A percentile compares a stretch with the other conserved stretches of the same genome.
Evolutionary conservation across 2,113 vertebrate genomes (phyloP).

Genomic region (Psephotus haematonotus): DNA sequence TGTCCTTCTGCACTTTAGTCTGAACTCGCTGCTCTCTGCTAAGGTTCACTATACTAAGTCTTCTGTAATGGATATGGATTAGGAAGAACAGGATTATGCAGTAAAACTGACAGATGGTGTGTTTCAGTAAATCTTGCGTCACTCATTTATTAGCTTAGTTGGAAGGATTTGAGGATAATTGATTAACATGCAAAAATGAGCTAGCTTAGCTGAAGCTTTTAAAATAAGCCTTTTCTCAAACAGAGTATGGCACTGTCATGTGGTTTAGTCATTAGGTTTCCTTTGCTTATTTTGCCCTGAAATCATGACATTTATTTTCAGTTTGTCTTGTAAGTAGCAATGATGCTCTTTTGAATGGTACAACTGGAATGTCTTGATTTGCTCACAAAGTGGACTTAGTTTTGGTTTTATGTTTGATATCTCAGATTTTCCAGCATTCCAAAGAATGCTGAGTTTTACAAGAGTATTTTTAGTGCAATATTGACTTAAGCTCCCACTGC

Average conservation of each 20-base stretch:
- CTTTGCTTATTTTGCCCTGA: not conserved
- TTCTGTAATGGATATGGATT: not conserved
- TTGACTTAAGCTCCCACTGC: not conserved
- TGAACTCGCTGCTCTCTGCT: not conserved
- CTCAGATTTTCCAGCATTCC: not conserved
- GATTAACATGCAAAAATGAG: conserved; percentile 11
- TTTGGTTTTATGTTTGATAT: not conserved
- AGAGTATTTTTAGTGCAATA: not conserved
- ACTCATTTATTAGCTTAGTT: conserved; percentile 20
- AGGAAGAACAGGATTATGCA: not conserved
- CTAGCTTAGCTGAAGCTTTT: conserved; percentile 10
- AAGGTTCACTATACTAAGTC: not conserved
- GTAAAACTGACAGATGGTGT: conserved; percentile 24
- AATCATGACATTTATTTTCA: not conserved
- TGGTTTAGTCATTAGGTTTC: not conserved
- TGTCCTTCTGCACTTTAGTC: not conserved
- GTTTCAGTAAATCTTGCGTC: not conserved
- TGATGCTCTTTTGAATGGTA: not conserved
- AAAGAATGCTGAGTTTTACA: not conserved
- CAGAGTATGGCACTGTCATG: not conserved
- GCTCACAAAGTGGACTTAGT: not conserved
- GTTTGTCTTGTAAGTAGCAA: not conserved
- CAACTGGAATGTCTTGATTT: not conserved
- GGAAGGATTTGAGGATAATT: conserved; percentile 33
- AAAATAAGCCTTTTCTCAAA: not conserved